Base-by-base conservation (phyloP, 2,888 invertebrate species). In the Electrophaes corylata region DNA sequence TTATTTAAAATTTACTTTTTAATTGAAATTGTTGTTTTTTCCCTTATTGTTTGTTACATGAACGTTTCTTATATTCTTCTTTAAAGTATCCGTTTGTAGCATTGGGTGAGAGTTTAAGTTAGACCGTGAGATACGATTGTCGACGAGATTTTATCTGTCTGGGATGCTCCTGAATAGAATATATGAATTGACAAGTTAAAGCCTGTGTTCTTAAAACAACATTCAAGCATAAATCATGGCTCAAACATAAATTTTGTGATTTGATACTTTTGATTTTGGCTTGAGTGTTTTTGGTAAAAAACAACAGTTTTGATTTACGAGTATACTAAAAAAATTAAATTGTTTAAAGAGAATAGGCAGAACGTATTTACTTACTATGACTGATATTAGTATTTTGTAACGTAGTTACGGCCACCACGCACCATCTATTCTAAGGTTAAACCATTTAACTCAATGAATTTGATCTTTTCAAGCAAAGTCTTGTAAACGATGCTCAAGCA, bases 231-330 rank as follows among this genome's bases (percentile, higher is more conserved):
- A 3, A 10, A 10, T 29, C n/a, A n/a, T 1, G 20, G 5, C 0
- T 10, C 10, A 10, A 4, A 1, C 10, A 29, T 29, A 6, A 4
- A 29, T 29, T 29, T 8, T 29, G 10, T 0, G 6, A 29, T 23
- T 4, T 23, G 5, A 29, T 10, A 10, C 10, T 29, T n/a, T n/a
- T 29, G 10, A 10, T 8, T 29, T 29, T 29, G 1, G 26, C 0
- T 29, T 2, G 26, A 29, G 2, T 29, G 3, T 29, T 44, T 4
- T n/a, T 37, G 37, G 50, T 18, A 46, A 20, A 35, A 48, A 50
- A 52, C 64, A 66, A 63, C 64, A 59, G 63, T 66, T 62, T 63
- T 56, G 57, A 57, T 60, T 62, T 52, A 52, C 60, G 47, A 59
- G 60, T 64, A n/a, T 56, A 57, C 44, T 48, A 48, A 43, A 52